Evolutionary conservation across 2,113 vertebrate genomes (phyloP), one percentile per base, ranked within the genome.

Genomic region (Burhinus oedicnemus): DNA sequence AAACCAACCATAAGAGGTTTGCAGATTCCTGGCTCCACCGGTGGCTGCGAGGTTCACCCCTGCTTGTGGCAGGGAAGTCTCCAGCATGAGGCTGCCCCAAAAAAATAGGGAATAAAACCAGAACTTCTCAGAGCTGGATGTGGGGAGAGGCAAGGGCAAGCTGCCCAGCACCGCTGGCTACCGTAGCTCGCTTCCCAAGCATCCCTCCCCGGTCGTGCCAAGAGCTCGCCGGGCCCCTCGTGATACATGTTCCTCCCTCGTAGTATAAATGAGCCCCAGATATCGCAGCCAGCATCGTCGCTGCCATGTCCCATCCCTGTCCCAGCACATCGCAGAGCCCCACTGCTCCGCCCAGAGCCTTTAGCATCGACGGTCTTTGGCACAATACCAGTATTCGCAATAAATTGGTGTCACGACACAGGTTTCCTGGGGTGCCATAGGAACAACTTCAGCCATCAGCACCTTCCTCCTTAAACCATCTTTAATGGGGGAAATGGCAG

Each of bases 311-410:
- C 38, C 16, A 3, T 8, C 57, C 44, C 54, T 9, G 29, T 18
- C 65, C 40, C 69, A 27, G 64, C 21, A 17, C 30, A 40, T 23
- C 76, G 69, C 77, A 34, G 34, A 22, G 19, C 61, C 26, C 42
- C 1, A 1, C 55, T 21, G 55, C 61, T 68, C 49, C 1, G 0
- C 49, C 47, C 4, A 0, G 15, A 62, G 66, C 60, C 45, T 14
- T 47, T 6, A 62, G 47, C 3, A 2, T 13, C 0, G 1, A 11
- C 1, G 0, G 9, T 51, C 66, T 20, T 23, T 0, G 1, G 26
- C 11, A 6, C 58, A 11, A 45, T 6, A 57, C 42, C 13, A 2
- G 0, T n/a, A 27, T 17, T 42, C 3, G 12, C 40, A 32, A 36
- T 29, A 32, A 72, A 74, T 36, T 5, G 2, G 8, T 8, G 23